Percentiles rank a stretch among this genome's conserved stretches.
phyloP scores from a whole-genome alignment of 2,888 invertebrate genomes.

The Allacma fusca region DNA sequence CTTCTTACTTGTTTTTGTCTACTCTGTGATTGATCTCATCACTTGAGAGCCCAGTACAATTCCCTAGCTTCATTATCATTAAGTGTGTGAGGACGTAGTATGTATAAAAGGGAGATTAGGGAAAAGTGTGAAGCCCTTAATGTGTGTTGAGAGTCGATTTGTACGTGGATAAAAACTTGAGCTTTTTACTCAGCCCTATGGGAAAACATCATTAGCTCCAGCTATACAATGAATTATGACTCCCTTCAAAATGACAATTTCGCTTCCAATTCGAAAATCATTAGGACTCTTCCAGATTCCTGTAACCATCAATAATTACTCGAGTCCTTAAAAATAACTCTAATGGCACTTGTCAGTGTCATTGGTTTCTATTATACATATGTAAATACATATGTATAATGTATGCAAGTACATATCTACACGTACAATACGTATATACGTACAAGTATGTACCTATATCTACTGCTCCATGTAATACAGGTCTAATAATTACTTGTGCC shows the following conservation, averaged over 20 bases:
- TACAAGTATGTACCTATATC: no score
- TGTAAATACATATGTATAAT: neutral
- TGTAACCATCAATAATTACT: neutral
- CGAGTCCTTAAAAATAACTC: neutral
- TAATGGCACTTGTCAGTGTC: neutral
- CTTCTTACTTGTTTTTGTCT: neutral
- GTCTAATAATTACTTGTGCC: no score
- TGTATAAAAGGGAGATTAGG: no score
- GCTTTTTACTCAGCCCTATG: neutral
- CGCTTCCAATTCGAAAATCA: neutral
- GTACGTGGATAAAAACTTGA: neutral
- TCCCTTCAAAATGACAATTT: neutral
- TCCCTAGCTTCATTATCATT: no score
- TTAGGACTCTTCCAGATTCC: neutral
- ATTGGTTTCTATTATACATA: neutral
- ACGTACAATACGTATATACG: no score
- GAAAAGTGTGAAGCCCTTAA: no score
- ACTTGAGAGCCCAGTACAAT: neutral
- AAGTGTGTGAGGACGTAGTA: no score
- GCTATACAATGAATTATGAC: neutral
- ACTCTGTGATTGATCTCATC: neutral
- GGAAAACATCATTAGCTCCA: conserved; percentile 6
- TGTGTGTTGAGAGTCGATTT: no score
- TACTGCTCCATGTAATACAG: no score
- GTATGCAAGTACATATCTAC: neutral